These are phyloP conservation scores for Saguinus imperator DNA, from an alignment of 2,113 vertebrate species.

Conservation along the genomic window DNA sequence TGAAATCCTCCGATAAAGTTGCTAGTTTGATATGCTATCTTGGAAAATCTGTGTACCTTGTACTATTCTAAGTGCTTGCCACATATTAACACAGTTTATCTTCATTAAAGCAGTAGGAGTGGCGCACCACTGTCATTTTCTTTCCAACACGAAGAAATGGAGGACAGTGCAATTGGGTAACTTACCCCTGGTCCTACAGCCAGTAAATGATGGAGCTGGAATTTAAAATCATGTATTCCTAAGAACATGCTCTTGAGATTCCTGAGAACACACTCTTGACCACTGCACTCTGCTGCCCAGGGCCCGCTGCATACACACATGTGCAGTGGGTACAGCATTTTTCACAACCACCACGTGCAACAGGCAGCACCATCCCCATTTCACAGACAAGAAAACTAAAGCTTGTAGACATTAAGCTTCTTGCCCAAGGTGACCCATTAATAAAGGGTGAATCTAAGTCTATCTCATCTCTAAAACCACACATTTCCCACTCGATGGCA, in stretches of 20 bases:
- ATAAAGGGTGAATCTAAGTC: neutral
- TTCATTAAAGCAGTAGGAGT: neutral
- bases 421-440: neutral
- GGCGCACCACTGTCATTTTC: accelerated
- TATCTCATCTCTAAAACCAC: too few species aligned
- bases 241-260: neutral
- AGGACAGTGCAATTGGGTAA: neutral
- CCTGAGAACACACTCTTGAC: too few species aligned
- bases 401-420: neutral
- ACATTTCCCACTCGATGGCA: accelerated
- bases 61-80: accelerated
- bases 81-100: neutral
- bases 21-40: neutral
- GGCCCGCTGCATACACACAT: neutral
- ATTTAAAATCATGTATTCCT: neutral
- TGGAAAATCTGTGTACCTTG: neutral
- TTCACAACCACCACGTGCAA: accelerated
- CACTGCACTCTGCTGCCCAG: accelerated
- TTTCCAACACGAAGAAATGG: neutral
- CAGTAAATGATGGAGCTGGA: neutral
- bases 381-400: neutral
- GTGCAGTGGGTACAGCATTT: accelerated
- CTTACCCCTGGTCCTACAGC: too few species aligned
- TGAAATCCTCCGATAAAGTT: neutral
- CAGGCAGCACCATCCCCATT: neutral